These are phyloP conservation scores for Phacellophora camtschatica DNA, from an alignment of 30 jellyfish, hydroid and myxozoan genomes.

Conservation along the genomic window DNA sequence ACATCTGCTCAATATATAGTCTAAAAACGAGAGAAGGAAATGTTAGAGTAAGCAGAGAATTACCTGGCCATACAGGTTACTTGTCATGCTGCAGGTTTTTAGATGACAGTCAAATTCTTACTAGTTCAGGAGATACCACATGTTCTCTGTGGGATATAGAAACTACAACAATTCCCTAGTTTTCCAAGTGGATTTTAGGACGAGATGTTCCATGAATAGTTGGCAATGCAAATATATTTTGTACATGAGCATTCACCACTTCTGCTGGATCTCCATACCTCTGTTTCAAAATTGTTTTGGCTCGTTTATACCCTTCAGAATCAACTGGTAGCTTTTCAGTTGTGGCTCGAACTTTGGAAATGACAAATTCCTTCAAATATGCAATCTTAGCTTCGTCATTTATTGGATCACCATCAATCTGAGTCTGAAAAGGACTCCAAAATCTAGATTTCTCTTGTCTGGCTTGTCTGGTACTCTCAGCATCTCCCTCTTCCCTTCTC, in stretches of 20 bases:
- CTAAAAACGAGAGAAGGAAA: constrained; percentile 93
- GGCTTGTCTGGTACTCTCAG: too few relatives aligned
- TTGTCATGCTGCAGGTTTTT: constrained; percentile 96
- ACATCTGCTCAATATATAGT: constrained; percentile 95
- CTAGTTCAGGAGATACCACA: constrained; percentile 98
- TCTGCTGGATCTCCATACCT: constrained; percentile 46
- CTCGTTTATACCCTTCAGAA: constrained; percentile 51
- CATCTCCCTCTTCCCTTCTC: too few relatives aligned
- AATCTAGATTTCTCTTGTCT: too few relatives aligned
- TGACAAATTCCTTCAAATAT: constrained; percentile 45
- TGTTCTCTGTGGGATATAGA: too few relatives aligned
- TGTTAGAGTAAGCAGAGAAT: constrained; percentile 96
- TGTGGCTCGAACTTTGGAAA: constrained; percentile 23
- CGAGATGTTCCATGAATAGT: constrained; percentile 13
- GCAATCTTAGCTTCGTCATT: constrained; percentile 33
- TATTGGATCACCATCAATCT: constrained; percentile 43
- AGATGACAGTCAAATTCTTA: constrained; percentile 92
- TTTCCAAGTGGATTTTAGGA: constrained; percentile 32
- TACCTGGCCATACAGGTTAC: constrained; percentile 99
- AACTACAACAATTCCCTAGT: too few relatives aligned
- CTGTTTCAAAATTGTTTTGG: constrained; percentile 18
- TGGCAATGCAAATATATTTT: constrained; percentile 43
- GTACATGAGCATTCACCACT: constrained; percentile 55
- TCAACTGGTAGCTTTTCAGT: constrained; percentile 36
- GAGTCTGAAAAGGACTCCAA: constrained; percentile 71